phyloP scores from a whole-genome alignment of 2,888 invertebrate species.

The Callyntrura sp. region DNA sequence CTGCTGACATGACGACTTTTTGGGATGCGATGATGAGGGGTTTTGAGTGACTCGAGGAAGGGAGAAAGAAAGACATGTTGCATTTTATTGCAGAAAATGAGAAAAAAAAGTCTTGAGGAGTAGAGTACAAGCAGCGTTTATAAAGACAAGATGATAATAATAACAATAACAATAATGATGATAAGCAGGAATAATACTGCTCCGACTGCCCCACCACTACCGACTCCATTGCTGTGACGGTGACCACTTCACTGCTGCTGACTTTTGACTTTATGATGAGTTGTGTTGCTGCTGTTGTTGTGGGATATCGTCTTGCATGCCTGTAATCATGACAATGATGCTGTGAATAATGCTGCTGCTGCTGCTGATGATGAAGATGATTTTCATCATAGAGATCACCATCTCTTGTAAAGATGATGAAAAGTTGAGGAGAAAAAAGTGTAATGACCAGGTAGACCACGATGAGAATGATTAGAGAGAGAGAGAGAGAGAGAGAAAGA shows the following conservation, averaged over 20 bases:
- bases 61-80: background rate
- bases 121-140: background rate
- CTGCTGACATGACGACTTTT: too few relatives aligned
- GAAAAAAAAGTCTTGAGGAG: too few relatives aligned
- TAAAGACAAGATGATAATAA: background rate
- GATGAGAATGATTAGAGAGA: constrained; percentile 13
- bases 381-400: constrained; percentile 5
- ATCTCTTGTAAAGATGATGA: background rate
- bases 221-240: too few relatives aligned
- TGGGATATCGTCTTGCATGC: too few relatives aligned
- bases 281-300: background rate
- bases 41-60: background rate
- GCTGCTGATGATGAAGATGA: background rate
- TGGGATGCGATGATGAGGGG: background rate
- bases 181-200: too few relatives aligned
- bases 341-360: background rate
- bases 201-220: too few relatives aligned
- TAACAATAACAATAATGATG: background rate
- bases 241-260: too few relatives aligned
- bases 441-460: constrained; percentile 18
- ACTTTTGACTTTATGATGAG: background rate
- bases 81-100: constrained; percentile 1
- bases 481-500: background rate
- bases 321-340: too few relatives aligned
- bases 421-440: background rate